Conservation (phyloP, 2,797 vertebrate genomes). For the Rhinatrema bivittatum region DNA sequence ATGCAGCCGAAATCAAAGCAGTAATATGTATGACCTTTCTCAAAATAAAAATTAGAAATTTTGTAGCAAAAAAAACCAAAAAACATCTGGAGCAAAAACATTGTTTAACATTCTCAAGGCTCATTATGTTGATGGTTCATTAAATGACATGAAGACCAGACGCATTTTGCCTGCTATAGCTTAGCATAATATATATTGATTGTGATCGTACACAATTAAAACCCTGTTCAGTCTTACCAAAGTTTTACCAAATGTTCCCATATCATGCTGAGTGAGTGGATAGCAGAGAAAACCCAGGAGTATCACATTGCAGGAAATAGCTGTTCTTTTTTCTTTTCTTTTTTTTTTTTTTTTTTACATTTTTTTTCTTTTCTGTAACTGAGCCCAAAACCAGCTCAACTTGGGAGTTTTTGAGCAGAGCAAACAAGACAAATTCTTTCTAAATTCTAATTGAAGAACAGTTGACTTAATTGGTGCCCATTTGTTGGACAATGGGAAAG, state of each 20-base stretch:
- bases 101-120: too few species aligned
- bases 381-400: constrained; percentile 77
- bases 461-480: constrained; percentile 98
- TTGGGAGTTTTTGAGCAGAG: constrained; percentile 70
- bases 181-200: too few species aligned
- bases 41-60: too few species aligned
- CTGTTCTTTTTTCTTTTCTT: constrained; percentile 58
- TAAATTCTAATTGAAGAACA: constrained; percentile 97
- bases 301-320: constrained; percentile 91
- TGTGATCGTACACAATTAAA: constrained; percentile 34
- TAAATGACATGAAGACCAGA: too few species aligned
- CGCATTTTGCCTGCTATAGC: too few species aligned
- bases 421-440: constrained; percentile 88
- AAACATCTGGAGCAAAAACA: too few species aligned
- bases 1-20: too few species aligned
- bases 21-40: too few species aligned
- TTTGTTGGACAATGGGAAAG: constrained; percentile 93
- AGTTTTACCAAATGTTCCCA: constrained; percentile 49
- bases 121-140: too few species aligned
- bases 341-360: constrained; percentile 65
- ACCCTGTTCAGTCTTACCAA: constrained; percentile 16
- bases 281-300: constrained; percentile 77
- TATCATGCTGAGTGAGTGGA: constrained; percentile 77
- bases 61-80: too few species aligned
- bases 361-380: constrained; percentile 70